phyloP scores from a whole-genome alignment of 2,888 invertebrate genomes.

The Tortrix viridana region DNA sequence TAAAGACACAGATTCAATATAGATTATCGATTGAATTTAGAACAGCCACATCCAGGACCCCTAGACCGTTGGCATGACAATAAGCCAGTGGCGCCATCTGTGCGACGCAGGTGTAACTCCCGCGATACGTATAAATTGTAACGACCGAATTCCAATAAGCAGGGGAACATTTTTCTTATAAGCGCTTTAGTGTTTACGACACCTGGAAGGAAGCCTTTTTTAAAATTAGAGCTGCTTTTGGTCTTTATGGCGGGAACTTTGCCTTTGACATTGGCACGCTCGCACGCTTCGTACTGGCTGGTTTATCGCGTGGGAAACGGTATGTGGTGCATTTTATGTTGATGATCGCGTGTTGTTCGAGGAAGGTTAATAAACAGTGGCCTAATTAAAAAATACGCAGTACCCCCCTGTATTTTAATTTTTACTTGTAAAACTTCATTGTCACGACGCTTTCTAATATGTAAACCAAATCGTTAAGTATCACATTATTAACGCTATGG shows the following conservation, averaged over 20 bases:
- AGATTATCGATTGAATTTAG: not conserved
- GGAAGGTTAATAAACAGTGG: too few species aligned
- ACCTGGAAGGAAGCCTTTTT: not conserved
- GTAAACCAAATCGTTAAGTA: too few species aligned
- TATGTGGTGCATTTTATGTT: too few species aligned
- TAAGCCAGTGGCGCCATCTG: slow-evolving; percentile 35
- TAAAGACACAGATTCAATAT: not conserved
- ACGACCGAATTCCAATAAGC: slow-evolving; percentile 38
- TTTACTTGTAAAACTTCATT: too few species aligned
- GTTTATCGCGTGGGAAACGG: too few species aligned
- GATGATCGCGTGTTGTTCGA: too few species aligned
- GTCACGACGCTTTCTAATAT: too few species aligned
- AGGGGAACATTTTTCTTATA: slow-evolving; percentile 31
- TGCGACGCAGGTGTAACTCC: slow-evolving; percentile 32
- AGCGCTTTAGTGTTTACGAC: slow-evolving; percentile 26
- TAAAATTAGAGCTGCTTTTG: not conserved
- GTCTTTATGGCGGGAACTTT: not conserved
- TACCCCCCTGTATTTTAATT: too few species aligned
- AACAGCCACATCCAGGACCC: slow-evolving; percentile 16
- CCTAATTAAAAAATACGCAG: too few species aligned
- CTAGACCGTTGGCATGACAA: slow-evolving; percentile 26
- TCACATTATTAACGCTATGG: too few species aligned
- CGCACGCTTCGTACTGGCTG: not conserved
- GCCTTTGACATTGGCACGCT: not conserved
- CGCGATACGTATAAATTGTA: slow-evolving; percentile 34